phyloP scores from a whole-genome alignment of 2,113 vertebrate species.

The Fulica atra region DNA sequence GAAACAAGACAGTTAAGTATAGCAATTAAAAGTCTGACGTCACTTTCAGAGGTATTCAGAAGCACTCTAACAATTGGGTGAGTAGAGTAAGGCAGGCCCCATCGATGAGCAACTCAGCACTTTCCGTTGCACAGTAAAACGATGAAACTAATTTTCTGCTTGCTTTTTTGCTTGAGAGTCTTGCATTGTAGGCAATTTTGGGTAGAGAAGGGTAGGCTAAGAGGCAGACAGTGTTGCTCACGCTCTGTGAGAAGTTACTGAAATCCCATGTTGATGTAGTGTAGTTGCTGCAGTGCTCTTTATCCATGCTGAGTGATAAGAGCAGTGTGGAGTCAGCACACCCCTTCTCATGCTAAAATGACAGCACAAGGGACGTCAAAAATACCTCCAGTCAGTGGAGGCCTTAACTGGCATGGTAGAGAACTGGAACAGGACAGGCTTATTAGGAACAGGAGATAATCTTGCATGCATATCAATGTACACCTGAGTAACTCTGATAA shows the following conservation, averaged over 20 bases:
- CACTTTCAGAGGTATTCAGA: not conserved
- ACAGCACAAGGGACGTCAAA: not conserved
- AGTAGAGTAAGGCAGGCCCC: not conserved
- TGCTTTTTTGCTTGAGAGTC: not conserved
- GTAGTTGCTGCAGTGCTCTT: not conserved
- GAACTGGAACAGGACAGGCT: fast-evolving
- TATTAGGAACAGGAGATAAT: not conserved
- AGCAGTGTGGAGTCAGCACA: not conserved
- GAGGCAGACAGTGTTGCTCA: not conserved
- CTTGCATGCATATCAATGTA: not conserved
- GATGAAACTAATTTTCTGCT: not conserved
- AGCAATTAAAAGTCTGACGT: not conserved
- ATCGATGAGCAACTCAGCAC: not conserved
- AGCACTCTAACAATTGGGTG: not conserved
- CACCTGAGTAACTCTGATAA: not conserved
- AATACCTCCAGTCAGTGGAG: not conserved
- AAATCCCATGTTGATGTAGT: not conserved
- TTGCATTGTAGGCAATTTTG: not conserved
- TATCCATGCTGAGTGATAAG: not conserved
- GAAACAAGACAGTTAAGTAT: not conserved
- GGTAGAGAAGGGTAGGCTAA: not conserved
- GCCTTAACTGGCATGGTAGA: not conserved
- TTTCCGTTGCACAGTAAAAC: not conserved
- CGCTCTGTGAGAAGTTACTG: not conserved
- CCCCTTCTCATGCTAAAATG: not conserved